Percentiles rank a stretch among this genome's conserved stretches.
phyloP scores from a whole-genome alignment of 23 tunicate species.

The Clavelina lepadiformis region DNA sequence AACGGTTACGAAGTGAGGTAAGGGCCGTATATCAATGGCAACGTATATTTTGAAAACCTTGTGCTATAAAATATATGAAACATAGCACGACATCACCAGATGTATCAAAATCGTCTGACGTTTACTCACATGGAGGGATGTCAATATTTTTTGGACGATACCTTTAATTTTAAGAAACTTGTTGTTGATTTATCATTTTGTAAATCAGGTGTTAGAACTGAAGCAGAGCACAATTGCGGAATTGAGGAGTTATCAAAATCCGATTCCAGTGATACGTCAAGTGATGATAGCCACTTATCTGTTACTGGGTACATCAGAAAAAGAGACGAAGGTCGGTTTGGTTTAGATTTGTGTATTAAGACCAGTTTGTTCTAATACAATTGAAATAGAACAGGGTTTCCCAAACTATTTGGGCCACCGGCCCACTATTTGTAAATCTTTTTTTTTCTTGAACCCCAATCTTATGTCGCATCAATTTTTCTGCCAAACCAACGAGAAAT shows the following conservation, averaged over 20 bases:
- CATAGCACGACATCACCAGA: too few relatives aligned
- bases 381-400: neutral
- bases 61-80: too few relatives aligned
- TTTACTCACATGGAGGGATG: too few relatives aligned
- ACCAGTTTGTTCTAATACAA: neutral
- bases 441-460: too few relatives aligned
- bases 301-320: conserved; percentile 79
- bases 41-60: too few relatives aligned
- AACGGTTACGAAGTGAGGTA: conserved; percentile 74
- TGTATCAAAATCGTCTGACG: too few relatives aligned
- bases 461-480: too few relatives aligned
- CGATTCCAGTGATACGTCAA: conserved; percentile 59
- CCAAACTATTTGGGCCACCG: too few relatives aligned
- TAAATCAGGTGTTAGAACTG: conserved; percentile 68
- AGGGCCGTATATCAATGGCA: too few relatives aligned
- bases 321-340: conserved; percentile 60
- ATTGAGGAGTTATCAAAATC: conserved; percentile 85
- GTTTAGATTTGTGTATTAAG: too few relatives aligned
- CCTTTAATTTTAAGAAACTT: neutral
- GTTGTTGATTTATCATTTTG: neutral
- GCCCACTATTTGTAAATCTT: too few relatives aligned
- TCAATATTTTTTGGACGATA: neutral
- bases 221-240: conserved; percentile 98
- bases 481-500: too few relatives aligned
- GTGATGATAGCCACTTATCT: conserved; percentile 97